These are phyloP conservation scores for Glaucomys volans DNA, from an alignment of 2,113 vertebrate genomes.

Conservation along the genomic window DNA sequence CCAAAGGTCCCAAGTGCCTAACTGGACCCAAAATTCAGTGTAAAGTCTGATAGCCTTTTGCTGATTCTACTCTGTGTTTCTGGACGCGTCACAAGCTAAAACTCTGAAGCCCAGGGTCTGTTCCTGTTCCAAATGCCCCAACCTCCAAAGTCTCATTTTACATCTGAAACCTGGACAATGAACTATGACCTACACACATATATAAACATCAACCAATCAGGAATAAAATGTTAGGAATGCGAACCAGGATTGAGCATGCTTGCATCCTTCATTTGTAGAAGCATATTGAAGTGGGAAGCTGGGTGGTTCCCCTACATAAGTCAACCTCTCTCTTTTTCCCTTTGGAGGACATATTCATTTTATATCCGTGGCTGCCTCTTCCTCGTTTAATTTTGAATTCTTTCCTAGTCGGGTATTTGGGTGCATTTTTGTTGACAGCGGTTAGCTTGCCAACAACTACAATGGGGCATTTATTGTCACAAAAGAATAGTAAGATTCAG, in stretches of 20 bases:
- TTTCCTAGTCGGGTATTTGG: too few relatives aligned
- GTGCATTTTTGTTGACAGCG: not conserved
- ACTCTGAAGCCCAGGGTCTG: not conserved
- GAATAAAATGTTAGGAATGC: too few relatives aligned
- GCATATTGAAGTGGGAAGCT: not conserved
- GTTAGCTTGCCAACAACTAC: not conserved
- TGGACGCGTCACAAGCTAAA: not conserved
- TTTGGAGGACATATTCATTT: not conserved
- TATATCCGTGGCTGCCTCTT: not conserved
- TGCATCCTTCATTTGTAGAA: not conserved
- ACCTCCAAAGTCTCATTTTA: not conserved
- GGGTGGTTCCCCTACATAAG: not conserved
- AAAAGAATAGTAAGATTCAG: slow-evolving; percentile 5
- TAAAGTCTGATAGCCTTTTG: not conserved
- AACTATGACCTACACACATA: not conserved
- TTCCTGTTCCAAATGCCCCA: not conserved
- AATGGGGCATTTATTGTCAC: not conserved
- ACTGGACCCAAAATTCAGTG: not conserved
- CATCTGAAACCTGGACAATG: not conserved
- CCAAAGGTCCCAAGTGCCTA: not conserved
- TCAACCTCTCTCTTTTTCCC: not conserved
- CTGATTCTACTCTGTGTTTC: not conserved
- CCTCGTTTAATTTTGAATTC: not conserved
- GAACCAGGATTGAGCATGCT: not conserved
- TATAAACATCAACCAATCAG: not conserved